Evolutionary conservation across 2,797 vertebrate genomes (phyloP).

Genomic region (Lophius americanus): DNA sequence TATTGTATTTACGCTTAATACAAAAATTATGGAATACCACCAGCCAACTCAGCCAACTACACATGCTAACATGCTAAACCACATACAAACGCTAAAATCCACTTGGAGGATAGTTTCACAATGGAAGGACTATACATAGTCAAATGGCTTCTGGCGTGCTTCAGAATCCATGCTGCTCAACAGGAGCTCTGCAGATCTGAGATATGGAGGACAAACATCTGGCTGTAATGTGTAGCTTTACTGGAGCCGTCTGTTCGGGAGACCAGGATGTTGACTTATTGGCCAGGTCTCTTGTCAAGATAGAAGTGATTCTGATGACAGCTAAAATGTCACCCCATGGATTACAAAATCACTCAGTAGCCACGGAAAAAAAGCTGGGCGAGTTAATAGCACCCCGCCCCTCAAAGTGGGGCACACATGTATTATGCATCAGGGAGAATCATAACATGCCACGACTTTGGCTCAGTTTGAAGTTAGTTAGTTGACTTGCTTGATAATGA

Average conservation of each 20-base stretch:
- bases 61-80: not conserved
- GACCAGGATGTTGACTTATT: conserved; percentile 36
- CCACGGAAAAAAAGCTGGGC: conserved; percentile 47
- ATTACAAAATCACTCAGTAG: conserved; percentile 42
- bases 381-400: conserved; percentile 18
- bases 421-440: conserved; percentile 70
- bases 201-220: conserved; percentile 55
- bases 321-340: conserved; percentile 45
- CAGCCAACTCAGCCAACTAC: conserved; percentile 6
- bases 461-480: conserved; percentile 61
- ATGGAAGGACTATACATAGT: conserved; percentile 23
- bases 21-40: not conserved
- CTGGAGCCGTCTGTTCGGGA: conserved; percentile 51
- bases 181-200: conserved; percentile 9
- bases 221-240: conserved; percentile 49
- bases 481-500: conserved; percentile 62
- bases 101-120: conserved; percentile 22
- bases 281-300: conserved; percentile 31
- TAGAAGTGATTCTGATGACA: conserved; percentile 52
- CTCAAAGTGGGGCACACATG: conserved; percentile 66
- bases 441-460: conserved; percentile 61
- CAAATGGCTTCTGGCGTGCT: conserved; percentile 36
- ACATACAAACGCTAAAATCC: conserved; percentile 21
- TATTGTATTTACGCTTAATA: not conserved
- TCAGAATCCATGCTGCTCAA: conserved; percentile 35